Conservation (phyloP, 2,797 vertebrate genomes). For the Premnoplex brunnescens region DNA sequence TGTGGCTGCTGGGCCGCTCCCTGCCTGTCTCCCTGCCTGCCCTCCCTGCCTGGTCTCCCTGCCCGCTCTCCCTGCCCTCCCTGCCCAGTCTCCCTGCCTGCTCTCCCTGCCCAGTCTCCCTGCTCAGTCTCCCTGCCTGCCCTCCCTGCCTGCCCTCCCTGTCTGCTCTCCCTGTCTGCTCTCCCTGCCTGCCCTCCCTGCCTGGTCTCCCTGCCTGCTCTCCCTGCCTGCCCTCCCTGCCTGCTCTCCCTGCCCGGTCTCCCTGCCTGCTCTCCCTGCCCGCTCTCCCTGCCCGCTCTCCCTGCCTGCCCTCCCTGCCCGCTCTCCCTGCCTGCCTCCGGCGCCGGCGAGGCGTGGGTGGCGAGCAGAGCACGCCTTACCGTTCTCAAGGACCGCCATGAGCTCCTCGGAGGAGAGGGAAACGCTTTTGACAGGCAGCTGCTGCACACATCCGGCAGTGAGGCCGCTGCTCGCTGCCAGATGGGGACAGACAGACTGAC, state of each 20-base stretch:
- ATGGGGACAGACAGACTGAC: neutral
- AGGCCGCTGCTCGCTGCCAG: neutral
- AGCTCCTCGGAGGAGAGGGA: neutral
- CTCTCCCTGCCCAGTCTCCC: neutral
- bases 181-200: neutral
- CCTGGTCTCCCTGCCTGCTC: neutral
- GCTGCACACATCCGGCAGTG: neutral
- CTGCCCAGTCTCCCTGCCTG: too few species aligned
- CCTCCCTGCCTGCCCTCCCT: neutral
- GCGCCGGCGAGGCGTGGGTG: slow-evolving; percentile 11
- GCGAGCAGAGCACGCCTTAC: neutral
- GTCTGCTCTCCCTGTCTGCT: neutral
- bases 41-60: neutral
- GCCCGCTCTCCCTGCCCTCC: neutral
- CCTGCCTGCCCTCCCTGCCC: neutral
- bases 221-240: neutral
- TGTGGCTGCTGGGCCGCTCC: neutral
- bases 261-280: neutral
- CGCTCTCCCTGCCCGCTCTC: neutral
- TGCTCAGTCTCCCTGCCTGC: neutral
- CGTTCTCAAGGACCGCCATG: neutral
- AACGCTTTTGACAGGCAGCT: neutral
- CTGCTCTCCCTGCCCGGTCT: neutral
- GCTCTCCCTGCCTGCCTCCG: neutral
- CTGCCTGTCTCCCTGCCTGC: neutral